phyloP scores from a whole-genome alignment of 2,113 vertebrate species.

The Aspiorhynchus laticeps region DNA sequence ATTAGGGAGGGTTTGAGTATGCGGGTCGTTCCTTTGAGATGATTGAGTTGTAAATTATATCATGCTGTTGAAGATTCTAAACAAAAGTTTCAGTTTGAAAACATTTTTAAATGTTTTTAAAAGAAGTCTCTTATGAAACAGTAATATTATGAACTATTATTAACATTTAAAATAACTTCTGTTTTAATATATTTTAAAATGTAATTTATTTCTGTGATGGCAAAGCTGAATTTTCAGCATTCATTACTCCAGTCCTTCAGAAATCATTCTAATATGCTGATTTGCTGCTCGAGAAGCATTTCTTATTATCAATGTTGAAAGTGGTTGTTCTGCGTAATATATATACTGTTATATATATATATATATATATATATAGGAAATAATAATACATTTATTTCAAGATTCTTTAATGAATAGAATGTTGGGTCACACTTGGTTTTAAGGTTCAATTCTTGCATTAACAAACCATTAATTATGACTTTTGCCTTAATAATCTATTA shows the following conservation, averaged over 20 bases:
- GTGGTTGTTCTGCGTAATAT: not conserved
- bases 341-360: no score
- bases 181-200: not conserved
- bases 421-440: no score
- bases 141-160: not conserved
- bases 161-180: not conserved
- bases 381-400: not conserved
- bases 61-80: not conserved
- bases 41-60: constrained; percentile 23
- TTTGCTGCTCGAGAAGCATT: not conserved
- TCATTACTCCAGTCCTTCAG: not conserved
- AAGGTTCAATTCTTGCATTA: no score
- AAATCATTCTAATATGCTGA: not conserved
- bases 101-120: not conserved
- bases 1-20: constrained; percentile 43
- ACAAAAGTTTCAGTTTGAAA: not conserved
- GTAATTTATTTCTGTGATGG: not conserved
- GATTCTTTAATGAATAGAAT: not conserved
- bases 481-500: no score
- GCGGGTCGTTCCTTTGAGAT: not conserved
- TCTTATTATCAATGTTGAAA: not conserved
- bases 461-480: no score
- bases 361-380: no score
- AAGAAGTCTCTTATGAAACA: not conserved
- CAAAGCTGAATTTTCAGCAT: not conserved